Evolutionary conservation across 2,797 vertebrate species (phyloP).

Genomic region (Catharus ustulatus): DNA sequence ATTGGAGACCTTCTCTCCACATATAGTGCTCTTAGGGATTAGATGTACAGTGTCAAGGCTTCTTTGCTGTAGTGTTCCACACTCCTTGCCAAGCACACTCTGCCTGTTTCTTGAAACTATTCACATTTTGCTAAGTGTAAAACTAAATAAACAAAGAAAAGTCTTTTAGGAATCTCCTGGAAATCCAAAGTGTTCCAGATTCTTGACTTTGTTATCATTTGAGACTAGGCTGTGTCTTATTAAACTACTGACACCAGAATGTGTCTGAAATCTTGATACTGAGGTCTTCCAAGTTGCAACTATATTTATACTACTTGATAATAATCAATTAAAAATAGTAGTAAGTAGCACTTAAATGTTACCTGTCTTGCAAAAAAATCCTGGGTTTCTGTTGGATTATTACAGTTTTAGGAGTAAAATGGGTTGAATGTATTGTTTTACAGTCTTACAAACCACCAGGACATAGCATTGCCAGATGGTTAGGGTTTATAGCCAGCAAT

Average conservation of each 20-base stretch:
- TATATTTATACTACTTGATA: background rate
- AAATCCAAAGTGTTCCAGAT: background rate
- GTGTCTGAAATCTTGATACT: background rate
- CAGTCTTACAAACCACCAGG: background rate
- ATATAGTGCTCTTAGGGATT: background rate
- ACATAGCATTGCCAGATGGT: slow-evolving; percentile 25
- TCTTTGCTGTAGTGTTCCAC: background rate
- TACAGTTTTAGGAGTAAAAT: background rate
- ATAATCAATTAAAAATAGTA: background rate
- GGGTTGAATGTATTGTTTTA: slow-evolving; percentile 13
- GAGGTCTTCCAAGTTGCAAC: background rate
- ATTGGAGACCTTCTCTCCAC: background rate
- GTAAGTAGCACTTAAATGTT: background rate
- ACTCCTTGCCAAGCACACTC: background rate
- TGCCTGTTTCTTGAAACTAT: background rate
- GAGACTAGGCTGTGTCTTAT: background rate
- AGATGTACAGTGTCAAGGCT: background rate
- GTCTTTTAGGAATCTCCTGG: background rate
- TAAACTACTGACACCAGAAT: background rate
- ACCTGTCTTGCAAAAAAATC: background rate
- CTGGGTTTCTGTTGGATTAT: background rate
- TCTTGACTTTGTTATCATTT: background rate
- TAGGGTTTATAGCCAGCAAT: slow-evolving; percentile 36
- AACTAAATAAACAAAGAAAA: background rate
- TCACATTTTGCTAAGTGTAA: background rate